phyloP scores from a whole-genome alignment of 2,888 invertebrate species.

The Ichneumon xanthorius region DNA sequence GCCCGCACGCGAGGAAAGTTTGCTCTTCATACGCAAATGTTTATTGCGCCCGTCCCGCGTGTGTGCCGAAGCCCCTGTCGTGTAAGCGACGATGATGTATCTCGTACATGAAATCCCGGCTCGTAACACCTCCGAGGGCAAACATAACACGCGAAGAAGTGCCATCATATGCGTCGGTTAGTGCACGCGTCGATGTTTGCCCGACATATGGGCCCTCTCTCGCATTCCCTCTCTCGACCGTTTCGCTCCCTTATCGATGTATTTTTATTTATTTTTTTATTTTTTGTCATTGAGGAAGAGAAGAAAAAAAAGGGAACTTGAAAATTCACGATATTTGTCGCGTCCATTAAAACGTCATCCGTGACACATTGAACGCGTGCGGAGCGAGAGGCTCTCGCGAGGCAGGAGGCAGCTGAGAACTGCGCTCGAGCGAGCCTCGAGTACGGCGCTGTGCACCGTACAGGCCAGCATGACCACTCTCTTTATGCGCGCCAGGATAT shows the following conservation, averaged over 20 bases:
- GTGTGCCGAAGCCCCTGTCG: conserved; percentile 26
- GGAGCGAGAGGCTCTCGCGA: not conserved
- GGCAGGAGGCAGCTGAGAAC: conserved; percentile 35
- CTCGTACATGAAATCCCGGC: conserved; percentile 40
- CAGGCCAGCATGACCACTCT: conserved; percentile 22
- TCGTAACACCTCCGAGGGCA: conserved; percentile 55
- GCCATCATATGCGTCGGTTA: conserved; percentile 43
- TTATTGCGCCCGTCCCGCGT: conserved; percentile 26
- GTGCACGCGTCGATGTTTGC: conserved; percentile 69
- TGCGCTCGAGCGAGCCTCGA: conserved; percentile 3
- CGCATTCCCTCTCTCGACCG: conserved; percentile 11
- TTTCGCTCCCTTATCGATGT: conserved; percentile 34
- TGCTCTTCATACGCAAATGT: conserved; percentile 28
- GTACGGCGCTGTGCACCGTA: not conserved
- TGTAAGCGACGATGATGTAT: not conserved
- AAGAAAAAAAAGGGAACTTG: conserved; percentile 27
- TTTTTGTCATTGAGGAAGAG: conserved; percentile 55
- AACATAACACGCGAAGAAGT: conserved; percentile 58
- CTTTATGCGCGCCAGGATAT: conserved; percentile 30
- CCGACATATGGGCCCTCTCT: conserved; percentile 63
- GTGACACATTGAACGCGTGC: conserved; percentile 45
- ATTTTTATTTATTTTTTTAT: conserved; percentile 20
- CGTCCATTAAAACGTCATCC: conserved; percentile 66
- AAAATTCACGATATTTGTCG: conserved; percentile 58
- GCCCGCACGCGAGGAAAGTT: conserved; percentile 30